phyloP scores from a whole-genome alignment of 2,888 invertebrate species.

The Spialia ferax region DNA sequence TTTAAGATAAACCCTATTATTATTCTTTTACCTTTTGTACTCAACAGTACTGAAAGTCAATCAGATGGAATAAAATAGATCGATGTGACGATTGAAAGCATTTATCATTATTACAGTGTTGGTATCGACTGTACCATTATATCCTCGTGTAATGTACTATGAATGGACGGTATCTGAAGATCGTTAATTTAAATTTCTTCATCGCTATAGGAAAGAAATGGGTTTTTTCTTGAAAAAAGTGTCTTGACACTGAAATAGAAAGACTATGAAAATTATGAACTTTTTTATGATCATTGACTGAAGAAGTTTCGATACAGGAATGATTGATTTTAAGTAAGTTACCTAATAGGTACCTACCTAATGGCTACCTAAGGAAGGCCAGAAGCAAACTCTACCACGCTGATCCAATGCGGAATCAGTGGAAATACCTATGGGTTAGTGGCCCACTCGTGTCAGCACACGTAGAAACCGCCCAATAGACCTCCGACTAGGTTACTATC shows the following conservation, averaged over 20 bases:
- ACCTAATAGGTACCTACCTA: too few relatives aligned
- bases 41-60: constrained; percentile 56
- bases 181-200: constrained; percentile 7
- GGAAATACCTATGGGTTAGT: too few relatives aligned
- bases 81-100: constrained; percentile 48
- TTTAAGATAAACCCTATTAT: too few relatives aligned
- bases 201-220: not conserved
- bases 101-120: constrained; percentile 35
- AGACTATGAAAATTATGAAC: not conserved
- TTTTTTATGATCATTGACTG: not conserved
- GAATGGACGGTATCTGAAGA: constrained; percentile 54
- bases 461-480: too few relatives aligned
- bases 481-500: too few relatives aligned
- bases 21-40: constrained; percentile 34
- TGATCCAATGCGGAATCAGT: too few relatives aligned
- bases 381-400: too few relatives aligned
- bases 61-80: constrained; percentile 58
- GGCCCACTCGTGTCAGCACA: too few relatives aligned
- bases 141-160: constrained; percentile 45
- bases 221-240: not conserved
- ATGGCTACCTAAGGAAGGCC: too few relatives aligned
- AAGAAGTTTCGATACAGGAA: too few relatives aligned
- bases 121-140: constrained; percentile 29
- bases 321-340: too few relatives aligned
- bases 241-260: not conserved